Evolutionary conservation across 2,113 vertebrate genomes (phyloP).

Genomic region (Cochlearius cochlearius): DNA sequence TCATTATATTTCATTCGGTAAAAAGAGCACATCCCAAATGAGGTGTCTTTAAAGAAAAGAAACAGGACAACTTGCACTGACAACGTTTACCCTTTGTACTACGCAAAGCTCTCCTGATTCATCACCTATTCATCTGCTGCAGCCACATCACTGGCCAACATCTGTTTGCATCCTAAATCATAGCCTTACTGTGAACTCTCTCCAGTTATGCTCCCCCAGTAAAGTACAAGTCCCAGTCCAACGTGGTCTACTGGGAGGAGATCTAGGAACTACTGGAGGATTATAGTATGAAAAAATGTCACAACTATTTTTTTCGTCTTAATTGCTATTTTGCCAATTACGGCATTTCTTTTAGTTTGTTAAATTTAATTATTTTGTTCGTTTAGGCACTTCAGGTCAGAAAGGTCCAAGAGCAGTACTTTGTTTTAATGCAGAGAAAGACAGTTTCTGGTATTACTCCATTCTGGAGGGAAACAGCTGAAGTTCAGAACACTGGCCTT

Average conservation of each 20-base stretch:
- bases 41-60: slow-evolving; percentile 51
- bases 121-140: slow-evolving; percentile 34
- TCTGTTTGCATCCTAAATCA: slow-evolving; percentile 13
- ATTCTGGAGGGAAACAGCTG: not conserved
- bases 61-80: slow-evolving; percentile 36
- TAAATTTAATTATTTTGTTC: not conserved
- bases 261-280: not conserved
- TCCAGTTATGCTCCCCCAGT: not conserved
- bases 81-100: slow-evolving; percentile 36
- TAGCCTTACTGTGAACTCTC: not conserved
- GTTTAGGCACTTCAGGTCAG: not conserved
- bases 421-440: not conserved
- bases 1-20: not conserved
- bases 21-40: slow-evolving; percentile 39
- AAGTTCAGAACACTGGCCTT: not conserved
- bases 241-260: rapidly evolving
- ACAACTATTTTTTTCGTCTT: not conserved
- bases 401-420: not conserved
- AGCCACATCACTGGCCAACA: not conserved
- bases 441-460: not conserved
- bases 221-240: not conserved
- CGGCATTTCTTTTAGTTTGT: not conserved
- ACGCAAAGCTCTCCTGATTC: slow-evolving; percentile 39
- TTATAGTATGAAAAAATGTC: not conserved
- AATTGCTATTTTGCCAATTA: not conserved